Evolutionary conservation across 2,888 invertebrate genomes (phyloP).

Genomic region (Plusia festucae): DNA sequence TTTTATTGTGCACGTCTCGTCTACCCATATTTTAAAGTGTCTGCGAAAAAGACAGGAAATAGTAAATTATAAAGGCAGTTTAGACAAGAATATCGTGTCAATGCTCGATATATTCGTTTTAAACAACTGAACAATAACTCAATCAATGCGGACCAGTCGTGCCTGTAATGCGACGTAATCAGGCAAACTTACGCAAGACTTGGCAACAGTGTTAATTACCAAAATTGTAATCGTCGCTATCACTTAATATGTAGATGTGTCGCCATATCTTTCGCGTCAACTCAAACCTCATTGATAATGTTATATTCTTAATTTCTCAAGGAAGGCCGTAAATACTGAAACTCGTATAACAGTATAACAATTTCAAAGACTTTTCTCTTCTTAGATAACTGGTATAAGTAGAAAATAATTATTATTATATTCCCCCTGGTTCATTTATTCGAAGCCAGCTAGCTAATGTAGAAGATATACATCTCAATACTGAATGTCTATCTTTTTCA

Average conservation of each 20-base stretch:
- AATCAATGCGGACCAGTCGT: not conserved
- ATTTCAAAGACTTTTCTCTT: too few species aligned
- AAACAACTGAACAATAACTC: not conserved
- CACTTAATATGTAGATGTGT: constrained; percentile 43
- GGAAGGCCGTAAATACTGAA: constrained; percentile 27
- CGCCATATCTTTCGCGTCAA: constrained; percentile 40
- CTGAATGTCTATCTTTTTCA: too few species aligned
- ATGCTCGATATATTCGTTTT: not conserved
- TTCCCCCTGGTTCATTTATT: too few species aligned
- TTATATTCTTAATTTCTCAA: constrained; percentile 18
- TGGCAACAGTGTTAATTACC: constrained; percentile 45
- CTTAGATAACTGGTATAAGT: too few species aligned
- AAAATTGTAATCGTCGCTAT: constrained; percentile 38
- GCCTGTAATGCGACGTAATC: constrained; percentile 18
- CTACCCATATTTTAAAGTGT: too few species aligned
- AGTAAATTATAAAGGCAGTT: not conserved
- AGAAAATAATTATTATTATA: too few species aligned
- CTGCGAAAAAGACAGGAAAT: not conserved
- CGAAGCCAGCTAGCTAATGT: too few species aligned
- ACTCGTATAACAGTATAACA: constrained; percentile 12
- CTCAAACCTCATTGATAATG: constrained; percentile 30
- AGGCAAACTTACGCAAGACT: constrained; percentile 38
- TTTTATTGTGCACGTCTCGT: too few species aligned
- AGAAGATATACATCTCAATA: too few species aligned
- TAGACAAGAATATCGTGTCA: too few species aligned